Base-by-base conservation (phyloP, 2,888 invertebrate species). In the Hylaea fasciaria region DNA sequence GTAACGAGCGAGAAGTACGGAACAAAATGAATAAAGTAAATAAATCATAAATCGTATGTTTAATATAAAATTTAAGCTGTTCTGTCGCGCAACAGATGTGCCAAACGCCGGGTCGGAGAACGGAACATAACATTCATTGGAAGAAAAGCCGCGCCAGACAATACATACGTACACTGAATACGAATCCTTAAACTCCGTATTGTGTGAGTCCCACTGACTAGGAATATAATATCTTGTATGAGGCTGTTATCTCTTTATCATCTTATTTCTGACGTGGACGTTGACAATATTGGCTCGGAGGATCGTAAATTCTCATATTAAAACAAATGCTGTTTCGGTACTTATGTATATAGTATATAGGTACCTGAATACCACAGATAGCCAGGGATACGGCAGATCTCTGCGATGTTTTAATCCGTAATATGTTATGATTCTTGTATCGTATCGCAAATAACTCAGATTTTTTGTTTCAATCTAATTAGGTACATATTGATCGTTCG, bases 41-140 rank as follows among this genome's bases (percentile, higher is more conserved):
- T 40, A 50, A 46, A 40, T 16, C 49, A 32, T 57, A 53, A 57
- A 57, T 54, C 40, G 40, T 22, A 32, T 54, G 51, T 48, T 57
- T 46, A 55, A 58, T 58, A 58, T 59, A 59, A 59, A 57, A 59
- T 57, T 52, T 69, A 65, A 68, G 43, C 62, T 57, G 29, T 63
- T 37, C 45, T 29, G 52, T 54, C 32, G 51, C 65, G 69, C 70
- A 76, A 73, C 78, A 78, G 73, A 71, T 74, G 76, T 57, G 59
- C 66, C 64, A 49, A 80, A 77, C 69, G 69, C 72, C 32, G 72
- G 74, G 71, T 73, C 73, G 66, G 66, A 62, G 68, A 67, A 70
- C 71, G 65, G 61, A 73, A 76, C 75, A 80, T 78, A 77, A 76
- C 78, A 80, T 80, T 79, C 79, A 79, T 77, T 68, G 64, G 70